Base-by-base conservation (phyloP, 2,797 vertebrate genomes). In the Myotis myotis region DNA sequence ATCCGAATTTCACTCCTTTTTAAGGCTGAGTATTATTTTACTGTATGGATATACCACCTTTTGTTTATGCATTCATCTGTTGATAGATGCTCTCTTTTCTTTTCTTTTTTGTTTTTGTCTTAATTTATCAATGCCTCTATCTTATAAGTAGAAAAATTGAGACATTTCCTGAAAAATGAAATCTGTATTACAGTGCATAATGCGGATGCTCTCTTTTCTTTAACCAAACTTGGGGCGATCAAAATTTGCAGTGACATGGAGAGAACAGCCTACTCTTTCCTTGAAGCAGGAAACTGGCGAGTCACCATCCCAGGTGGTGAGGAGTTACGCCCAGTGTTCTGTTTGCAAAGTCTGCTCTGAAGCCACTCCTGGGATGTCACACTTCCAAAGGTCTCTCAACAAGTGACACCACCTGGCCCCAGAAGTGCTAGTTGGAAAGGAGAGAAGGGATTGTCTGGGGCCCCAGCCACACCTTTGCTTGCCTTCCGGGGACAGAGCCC, bases 221-320 rank as follows among this genome's bases (percentile, higher is more conserved):
- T 97, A 97, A 97, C 98, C 97, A 96, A 96, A 96, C 94, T 91
- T 97, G 97, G 96, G 97, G 93, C 87, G 97, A 96, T 98, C 98
- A 97, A 98, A 96, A 97, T 98, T 98, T 97, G 97, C 96, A 96
- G 88, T 97, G 94, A 97, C 98, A 98, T 98, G 98, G 97, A 97
- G 96, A 98, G 97, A 97, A 96, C 95, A 97, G 96, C 97, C 98
- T 97, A 97, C 97, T 96, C 97, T 98, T 98, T 97, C 96, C 97
- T 97, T 97, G 98, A 97, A 98, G 97, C 87, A 20, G 95, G 80
- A 97, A 96, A 47, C 87, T 97, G 97, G 97, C 96, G 82, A 87
- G 91, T 64, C 25, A 12, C 8, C 79, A 23, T 60, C 51, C 19
- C 25, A 22, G 38, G 11, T 10, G 15, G 44, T 51, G 38, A 25